A percentile compares a stretch with the other conserved stretches of the same genome.
These are phyloP conservation scores for Ceratina japonica DNA, from an alignment of 1,140 invertebrate genomes.

Conservation along the genomic window DNA sequence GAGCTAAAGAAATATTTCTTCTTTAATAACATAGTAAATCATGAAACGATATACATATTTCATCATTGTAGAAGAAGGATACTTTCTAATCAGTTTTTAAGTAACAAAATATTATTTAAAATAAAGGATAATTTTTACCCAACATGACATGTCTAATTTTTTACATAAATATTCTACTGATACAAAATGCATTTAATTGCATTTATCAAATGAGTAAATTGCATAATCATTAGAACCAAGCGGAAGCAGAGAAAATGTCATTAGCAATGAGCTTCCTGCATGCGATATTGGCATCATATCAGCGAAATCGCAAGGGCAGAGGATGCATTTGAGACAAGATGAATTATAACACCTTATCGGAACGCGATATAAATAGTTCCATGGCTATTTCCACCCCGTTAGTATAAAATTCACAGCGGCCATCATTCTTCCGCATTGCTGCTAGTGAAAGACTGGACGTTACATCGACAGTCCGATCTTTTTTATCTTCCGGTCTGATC, in stretches of 20 bases:
- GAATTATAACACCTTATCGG: conserved; percentile 2
- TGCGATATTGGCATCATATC: background rate
- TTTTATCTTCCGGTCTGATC: background rate
- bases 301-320: conserved; percentile 20
- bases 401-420: conserved; percentile 5
- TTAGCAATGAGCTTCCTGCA: conserved; percentile 7
- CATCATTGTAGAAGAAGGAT: no score
- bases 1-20: no score
- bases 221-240: conserved; percentile 3
- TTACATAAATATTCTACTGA: background rate
- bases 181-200: background rate
- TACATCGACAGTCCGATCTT: background rate
- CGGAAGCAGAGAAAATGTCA: conserved; percentile 15
- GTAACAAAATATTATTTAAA: no score
- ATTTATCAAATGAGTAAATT: conserved; percentile 1
- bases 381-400: background rate
- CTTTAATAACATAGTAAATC: no score
- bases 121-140: no score
- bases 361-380: background rate
- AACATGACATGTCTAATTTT: no score
- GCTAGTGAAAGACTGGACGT: background rate
- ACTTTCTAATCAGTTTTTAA: no score
- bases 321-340: conserved; percentile 21
- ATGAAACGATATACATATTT: no score
- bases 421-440: background rate